Evolutionary conservation across 2,113 vertebrate species (phyloP).

Genomic region (Corythoichthys haematopterus): DNA sequence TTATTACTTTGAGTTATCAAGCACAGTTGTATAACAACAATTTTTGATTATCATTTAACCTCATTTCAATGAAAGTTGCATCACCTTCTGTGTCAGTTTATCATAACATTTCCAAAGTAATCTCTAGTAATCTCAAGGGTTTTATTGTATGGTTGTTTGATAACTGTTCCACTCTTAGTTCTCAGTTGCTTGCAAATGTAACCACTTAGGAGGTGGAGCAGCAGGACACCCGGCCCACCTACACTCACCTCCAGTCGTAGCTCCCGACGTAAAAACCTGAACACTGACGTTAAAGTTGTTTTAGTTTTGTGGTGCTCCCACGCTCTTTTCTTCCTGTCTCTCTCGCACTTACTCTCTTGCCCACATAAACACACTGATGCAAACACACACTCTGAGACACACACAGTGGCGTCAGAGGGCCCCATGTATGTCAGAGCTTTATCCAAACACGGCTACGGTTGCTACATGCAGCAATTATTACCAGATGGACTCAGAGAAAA

Average conservation of each 20-base stretch:
- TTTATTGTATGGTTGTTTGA: constrained; percentile 12
- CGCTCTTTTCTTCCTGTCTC: constrained; percentile 13
- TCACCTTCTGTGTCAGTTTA: not conserved
- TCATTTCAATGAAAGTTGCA: not conserved
- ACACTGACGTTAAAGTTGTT: constrained; percentile 48
- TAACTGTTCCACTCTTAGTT: constrained; percentile 39
- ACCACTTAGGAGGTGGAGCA: not conserved
- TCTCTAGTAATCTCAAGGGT: constrained; percentile 7
- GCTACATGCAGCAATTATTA: constrained; percentile 70
- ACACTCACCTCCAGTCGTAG: constrained; percentile 14
- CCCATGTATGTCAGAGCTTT: constrained; percentile 65
- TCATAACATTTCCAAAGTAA: not conserved
- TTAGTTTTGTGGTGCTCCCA: constrained; percentile 51
- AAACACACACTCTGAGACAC: constrained; percentile 14
- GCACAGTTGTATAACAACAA: not conserved
- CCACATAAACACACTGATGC: constrained; percentile 24
- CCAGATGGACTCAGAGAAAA: constrained; percentile 65
- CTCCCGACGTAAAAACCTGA: constrained; percentile 40
- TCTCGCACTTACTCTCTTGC: constrained; percentile 6
- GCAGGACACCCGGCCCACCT: constrained; percentile 18
- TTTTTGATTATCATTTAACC: not conserved
- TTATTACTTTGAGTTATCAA: not conserved
- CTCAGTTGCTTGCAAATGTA: constrained; percentile 28
- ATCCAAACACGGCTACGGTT: constrained; percentile 70
- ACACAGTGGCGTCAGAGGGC: constrained; percentile 49